These are phyloP conservation scores for Peromyscus melanophrys DNA, from an alignment of 2,797 vertebrate genomes.

Conservation along the genomic window DNA sequence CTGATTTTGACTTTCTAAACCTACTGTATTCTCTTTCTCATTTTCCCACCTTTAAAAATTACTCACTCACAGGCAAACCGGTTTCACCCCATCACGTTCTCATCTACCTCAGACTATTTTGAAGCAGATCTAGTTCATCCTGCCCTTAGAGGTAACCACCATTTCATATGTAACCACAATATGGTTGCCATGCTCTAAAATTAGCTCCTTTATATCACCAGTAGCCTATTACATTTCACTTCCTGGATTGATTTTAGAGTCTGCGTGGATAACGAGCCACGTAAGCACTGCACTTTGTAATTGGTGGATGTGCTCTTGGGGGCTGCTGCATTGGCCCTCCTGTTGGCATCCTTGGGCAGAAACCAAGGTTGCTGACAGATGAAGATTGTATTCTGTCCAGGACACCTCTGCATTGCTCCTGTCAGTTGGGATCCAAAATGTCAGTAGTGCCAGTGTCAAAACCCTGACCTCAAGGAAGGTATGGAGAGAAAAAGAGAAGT, in stretches of 20 bases:
- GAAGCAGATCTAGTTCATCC: background rate
- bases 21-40: background rate
- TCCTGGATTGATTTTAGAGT: background rate
- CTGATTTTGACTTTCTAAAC: constrained; percentile 1
- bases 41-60: constrained; percentile 37
- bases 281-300: background rate
- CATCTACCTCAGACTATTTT: background rate
- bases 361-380: background rate
- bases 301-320: background rate
- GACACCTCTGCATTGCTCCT: background rate
- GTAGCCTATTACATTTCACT: background rate
- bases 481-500: background rate
- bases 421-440: background rate
- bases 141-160: background rate
- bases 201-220: background rate
- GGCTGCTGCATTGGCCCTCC: background rate
- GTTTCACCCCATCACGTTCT: background rate
- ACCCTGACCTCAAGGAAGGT: background rate
- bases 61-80: background rate
- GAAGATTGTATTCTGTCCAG: background rate
- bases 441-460: background rate
- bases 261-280: background rate
- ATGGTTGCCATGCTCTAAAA: background rate
- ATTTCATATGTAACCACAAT: background rate
- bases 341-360: background rate